A percentile compares a stretch with the other conserved stretches of the same genome.
Conservation (phyloP, 2,888 invertebrate species). For the Lepeophtheirus nordmannii region DNA sequence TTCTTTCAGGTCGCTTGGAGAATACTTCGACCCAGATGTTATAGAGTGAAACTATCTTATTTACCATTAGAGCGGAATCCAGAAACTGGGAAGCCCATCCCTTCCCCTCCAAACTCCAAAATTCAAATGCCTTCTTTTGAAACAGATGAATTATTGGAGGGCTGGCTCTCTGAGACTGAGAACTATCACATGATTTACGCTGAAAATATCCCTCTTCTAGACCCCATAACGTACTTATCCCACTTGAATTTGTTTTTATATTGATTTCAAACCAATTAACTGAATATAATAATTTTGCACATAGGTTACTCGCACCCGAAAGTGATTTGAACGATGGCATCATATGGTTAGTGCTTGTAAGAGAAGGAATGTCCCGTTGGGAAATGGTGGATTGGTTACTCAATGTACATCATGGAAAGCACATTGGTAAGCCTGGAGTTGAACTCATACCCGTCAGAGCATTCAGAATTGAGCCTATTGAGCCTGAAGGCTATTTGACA, state of each 20-base stretch:
- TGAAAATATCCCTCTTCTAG: slow-evolving; percentile 6
- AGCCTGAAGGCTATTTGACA: not conserved
- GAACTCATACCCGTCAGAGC: slow-evolving; percentile 21
- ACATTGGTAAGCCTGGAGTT: not conserved
- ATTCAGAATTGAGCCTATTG: slow-evolving; percentile 20
- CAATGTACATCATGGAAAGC: not conserved
- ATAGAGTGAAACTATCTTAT: not conserved
- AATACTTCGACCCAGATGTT: slow-evolving; percentile 3
- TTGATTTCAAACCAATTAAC: too few species aligned
- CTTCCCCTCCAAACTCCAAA: not conserved
- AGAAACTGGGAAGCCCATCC: too few species aligned
- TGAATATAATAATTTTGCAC: too few species aligned
- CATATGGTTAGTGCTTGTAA: slow-evolving; percentile 9
- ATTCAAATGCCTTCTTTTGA: not conserved
- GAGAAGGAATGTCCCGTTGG: not conserved
- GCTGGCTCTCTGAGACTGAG: slow-evolving; percentile 1
- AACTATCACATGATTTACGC: slow-evolving; percentile 1
- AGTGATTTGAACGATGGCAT: slow-evolving; percentile 11
- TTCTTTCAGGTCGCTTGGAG: not conserved
- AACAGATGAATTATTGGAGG: not conserved
- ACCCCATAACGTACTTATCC: not conserved
- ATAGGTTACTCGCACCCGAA: slow-evolving; percentile 13
- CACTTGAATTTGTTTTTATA: too few species aligned
- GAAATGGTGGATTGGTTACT: slow-evolving; percentile 13
- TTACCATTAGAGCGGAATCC: slow-evolving; percentile 4